Base-by-base conservation (phyloP, 2,888 invertebrate genomes). In the Calameuta idolon region DNA sequence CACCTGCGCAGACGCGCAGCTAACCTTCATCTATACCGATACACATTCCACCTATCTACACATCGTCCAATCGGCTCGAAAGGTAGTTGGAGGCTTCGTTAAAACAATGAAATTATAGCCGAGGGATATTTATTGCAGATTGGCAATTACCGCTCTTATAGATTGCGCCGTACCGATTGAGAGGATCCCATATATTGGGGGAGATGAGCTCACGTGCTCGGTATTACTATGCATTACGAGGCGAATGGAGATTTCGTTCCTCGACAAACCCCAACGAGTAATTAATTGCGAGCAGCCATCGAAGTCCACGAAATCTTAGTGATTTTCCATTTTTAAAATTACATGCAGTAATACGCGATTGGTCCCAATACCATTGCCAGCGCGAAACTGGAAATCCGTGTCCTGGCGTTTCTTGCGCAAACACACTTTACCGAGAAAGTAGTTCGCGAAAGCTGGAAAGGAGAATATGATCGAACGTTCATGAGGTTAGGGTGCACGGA, bases 111-210 rank as follows among this genome's bases (percentile, higher is more conserved):
- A 88, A 87, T 87, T 86, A 86, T 83, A 87, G 84, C 80, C 82
- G 81, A 77, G 75, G 82, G 83, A 88, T 87, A 85, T 87, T 88
- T 87, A 88, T 87, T 85, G 86, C 86, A 85, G 86, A 88, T 88
- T 86, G 86, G 79, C 87, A 87, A 88, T 88, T 88, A 88, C 84
- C 81, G 83, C 82, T 80, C 80, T 82, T 82, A 85, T 83, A 87
- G 85, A 87, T 88, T 86, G 84, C 83, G 81, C 81, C 81, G 83
- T 55, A 84, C 82, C 85, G 85, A 85, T 86, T 85, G 85, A 86
- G 84, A 83, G 79, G 74, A 79, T 81, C 76, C 81, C 79, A 75
- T 79, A 75, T 79, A 74, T 74, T 34, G 12, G 74, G 12, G 33
- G 31, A 71, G 31, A 31, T 71, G 55, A 55, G 23, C 55, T 23